Conservation (phyloP, 2,113 vertebrate genomes). For the Hydrolagus affinis region DNA sequence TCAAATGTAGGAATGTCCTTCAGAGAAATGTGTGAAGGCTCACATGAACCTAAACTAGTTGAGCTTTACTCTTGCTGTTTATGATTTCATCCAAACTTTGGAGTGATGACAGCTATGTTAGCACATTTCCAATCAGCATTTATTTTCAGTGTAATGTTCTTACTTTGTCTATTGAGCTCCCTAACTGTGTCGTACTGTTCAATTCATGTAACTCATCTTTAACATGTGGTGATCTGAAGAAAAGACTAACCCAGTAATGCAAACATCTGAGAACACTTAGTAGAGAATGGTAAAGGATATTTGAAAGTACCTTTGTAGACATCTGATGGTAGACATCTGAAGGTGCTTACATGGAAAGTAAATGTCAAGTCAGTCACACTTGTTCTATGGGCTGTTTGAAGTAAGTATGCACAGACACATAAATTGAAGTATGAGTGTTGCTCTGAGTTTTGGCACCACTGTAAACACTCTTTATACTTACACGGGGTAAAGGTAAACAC, state of each 20-base stretch:
- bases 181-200: not conserved
- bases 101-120: too few relatives aligned
- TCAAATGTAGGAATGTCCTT: too few relatives aligned
- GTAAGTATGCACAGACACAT: not conserved
- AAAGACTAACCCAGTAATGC: not conserved
- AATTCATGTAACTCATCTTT: not conserved
- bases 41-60: not conserved
- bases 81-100: not conserved
- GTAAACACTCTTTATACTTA: too few relatives aligned
- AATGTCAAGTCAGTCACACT: not conserved
- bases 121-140: not conserved
- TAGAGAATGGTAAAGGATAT: not conserved
- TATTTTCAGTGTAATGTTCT: not conserved
- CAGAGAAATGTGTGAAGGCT: too few relatives aligned
- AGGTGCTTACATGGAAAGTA: not conserved
- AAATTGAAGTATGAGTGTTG: not conserved
- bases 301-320: conserved; percentile 7
- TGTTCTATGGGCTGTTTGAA: not conserved
- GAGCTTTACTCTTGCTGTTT: not conserved
- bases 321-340: not conserved
- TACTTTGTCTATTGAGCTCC: not conserved
- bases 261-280: conserved; percentile 28
- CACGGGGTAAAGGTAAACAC: not conserved
- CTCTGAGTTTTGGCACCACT: not conserved
- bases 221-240: not conserved